Conservation (phyloP, 2,113 vertebrate genomes). For the Amphilophus citrinellus region DNA sequence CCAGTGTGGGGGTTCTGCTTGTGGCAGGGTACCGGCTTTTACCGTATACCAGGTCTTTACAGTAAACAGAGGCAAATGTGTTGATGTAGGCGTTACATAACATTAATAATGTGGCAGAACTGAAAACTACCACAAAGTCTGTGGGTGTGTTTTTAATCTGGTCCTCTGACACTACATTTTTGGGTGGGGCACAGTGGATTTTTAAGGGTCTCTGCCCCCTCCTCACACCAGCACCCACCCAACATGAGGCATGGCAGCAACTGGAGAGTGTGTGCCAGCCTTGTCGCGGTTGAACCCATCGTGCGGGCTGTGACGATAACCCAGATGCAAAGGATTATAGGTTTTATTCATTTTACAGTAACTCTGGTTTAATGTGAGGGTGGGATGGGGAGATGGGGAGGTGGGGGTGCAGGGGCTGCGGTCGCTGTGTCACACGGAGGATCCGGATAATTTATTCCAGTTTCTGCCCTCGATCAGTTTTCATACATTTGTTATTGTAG, state of each 20-base stretch:
- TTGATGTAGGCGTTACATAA: conserved; percentile 4
- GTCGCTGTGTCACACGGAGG: conserved; percentile 61
- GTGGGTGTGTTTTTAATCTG: conserved; percentile 21
- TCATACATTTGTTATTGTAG: conserved; percentile 59
- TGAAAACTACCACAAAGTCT: conserved; percentile 7
- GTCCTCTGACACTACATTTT: conserved; percentile 34
- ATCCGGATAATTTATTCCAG: conserved; percentile 49
- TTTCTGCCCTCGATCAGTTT: conserved; percentile 48
- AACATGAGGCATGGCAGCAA: conserved; percentile 43
- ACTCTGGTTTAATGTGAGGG: conserved; percentile 63
- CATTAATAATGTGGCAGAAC: conserved; percentile 27
- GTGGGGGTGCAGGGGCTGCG: conserved; percentile 42
- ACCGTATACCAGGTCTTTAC: conserved; percentile 34
- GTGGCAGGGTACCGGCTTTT: conserved; percentile 50
- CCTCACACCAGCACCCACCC: neutral
- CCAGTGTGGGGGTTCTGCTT: conserved; percentile 58
- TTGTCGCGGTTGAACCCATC: conserved; percentile 45
- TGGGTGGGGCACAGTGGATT: conserved; percentile 64
- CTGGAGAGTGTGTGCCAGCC: conserved; percentile 53
- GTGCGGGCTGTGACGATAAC: conserved; percentile 44
- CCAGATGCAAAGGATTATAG: conserved; percentile 78
- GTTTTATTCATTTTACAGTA: conserved; percentile 72
- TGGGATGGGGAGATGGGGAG: conserved; percentile 5
- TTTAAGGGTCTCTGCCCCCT: conserved; percentile 44
- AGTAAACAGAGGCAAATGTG: conserved; percentile 42